Evolutionary conservation across 2,888 invertebrate genomes (phyloP).

Genomic region (Agrypnus murinus): DNA sequence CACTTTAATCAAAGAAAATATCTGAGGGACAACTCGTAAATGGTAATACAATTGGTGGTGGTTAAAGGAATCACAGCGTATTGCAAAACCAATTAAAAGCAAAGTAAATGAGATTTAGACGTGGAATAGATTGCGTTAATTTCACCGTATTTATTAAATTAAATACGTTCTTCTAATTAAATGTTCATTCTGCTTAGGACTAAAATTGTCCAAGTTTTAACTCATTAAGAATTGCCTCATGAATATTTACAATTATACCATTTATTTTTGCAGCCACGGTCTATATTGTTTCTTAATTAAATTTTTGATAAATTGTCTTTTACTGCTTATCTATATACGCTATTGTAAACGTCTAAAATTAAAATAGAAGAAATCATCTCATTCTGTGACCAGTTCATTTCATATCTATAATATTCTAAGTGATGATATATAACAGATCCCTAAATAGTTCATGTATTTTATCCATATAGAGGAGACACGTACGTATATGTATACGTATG

Average conservation of each 20-base stretch:
- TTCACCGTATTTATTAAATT: constrained; percentile 44
- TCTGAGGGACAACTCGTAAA: constrained; percentile 19
- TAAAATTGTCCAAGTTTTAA: constrained; percentile 42
- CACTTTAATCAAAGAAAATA: constrained; percentile 21
- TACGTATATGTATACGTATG: no score
- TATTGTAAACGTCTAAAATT: background rate
- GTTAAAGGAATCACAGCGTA: constrained; percentile 37
- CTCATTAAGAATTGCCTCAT: constrained; percentile 44
- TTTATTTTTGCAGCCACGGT: constrained; percentile 34
- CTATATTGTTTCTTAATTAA: constrained; percentile 37
- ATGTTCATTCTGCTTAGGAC: constrained; percentile 42
- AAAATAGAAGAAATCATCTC: no score
- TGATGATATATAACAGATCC: no score
- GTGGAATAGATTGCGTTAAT: constrained; percentile 42
- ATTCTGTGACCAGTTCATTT: no score
- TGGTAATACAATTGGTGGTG: constrained; percentile 23
- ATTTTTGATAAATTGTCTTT: constrained; percentile 53
- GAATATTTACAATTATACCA: constrained; percentile 43
- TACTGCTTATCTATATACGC: background rate
- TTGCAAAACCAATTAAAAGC: constrained; percentile 37
- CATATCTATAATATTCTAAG: no score
- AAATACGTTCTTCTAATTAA: constrained; percentile 45
- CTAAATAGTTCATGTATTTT: no score
- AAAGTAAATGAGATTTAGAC: constrained; percentile 41
- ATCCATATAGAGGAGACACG: no score